Base-by-base conservation (phyloP, 1,140 invertebrate species). In the Nebria ingens region DNA sequence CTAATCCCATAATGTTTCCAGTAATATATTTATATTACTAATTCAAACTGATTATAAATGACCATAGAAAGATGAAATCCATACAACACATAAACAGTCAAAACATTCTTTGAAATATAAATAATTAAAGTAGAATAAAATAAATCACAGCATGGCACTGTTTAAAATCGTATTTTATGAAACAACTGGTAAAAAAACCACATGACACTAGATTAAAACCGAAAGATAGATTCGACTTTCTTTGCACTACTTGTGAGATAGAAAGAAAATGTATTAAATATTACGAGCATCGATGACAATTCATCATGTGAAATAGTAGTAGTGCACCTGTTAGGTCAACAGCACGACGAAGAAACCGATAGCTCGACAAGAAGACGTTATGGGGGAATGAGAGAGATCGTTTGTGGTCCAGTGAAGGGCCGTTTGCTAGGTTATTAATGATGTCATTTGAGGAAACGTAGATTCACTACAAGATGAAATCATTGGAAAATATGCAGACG, bases 251-350 rank as follows among this genome's bases (percentile, higher is more conserved):
- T 9, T 45, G 17, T 45, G n/a, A 6, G 25, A 34, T 29, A 29
- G 25, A 12, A 45, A 4, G 17, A 45, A 45, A 45, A 4, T 45
- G 9, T 45, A 34, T 9, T 34, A 17, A 17, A 12, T 45, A 45
- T 12, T 45, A 45, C 40, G 40, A 45, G 6, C 9, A 17, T 4
- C 9, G 17, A 45, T 45, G 40, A 45, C 40, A 45, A n/a, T 45
- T 17, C 40, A 45, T 45, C 40, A 45, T 45, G 17, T 17, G 40
- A 45, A 45, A 12, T 45, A 17, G 17, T n/a, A n/a, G n/a, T 45
- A 45, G 9, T 17, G 40, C 40, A 45, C 40, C 40, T 45, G 40
- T 45, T 45, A 45, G 40, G 40, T 45, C 40, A 45, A 45, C 40
- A 17, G 15, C 4, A 45, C 40, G 17, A 45, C 9, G 17, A 45